Evolutionary conservation across 2,113 vertebrate genomes (phyloP), one percentile per base, ranked within the genome.

Genomic region (Leiothrix lutea): DNA sequence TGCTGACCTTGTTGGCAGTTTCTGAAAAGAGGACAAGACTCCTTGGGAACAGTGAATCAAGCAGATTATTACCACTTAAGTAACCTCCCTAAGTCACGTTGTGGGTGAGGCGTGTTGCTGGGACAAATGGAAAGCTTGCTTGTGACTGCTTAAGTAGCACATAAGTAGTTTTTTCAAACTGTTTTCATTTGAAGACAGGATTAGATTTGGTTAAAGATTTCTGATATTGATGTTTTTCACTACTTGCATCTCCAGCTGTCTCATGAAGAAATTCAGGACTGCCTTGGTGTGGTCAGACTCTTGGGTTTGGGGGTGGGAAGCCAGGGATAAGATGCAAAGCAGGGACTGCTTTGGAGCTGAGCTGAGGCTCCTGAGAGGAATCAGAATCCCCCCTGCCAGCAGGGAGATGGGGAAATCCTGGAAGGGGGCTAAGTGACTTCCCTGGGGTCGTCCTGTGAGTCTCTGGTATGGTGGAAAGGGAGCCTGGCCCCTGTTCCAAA

Each of bases 31-130:
- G 80, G 31, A 50, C 91, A 70, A 44, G 81, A 44, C 26, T 93
- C 58, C 85, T 50, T 73, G 81, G 62, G 73, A 95, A 90, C 3
- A 62, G 78, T 13, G 51, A 93, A 88, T 62, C 92, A 95, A 89
- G 50, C 54, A 85, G 84, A 82, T 69, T 81, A 85, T 81, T 53
- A 81, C 65, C 61, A 82, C 3, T 1, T 67, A 87, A 47, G 36
- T 65, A 80, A 79, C 57, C 48, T 73, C 50, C 54, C 50, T 42
- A 31, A 72, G 79, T 86, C 86, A 80, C 0, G 0, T 11, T 89
- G 54, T 16, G 48, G 23, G 54, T 35, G 58, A 73, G 29, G 51
- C 33, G 7, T 17, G 3, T 25, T 54, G 31, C 70, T 56, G 44
- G 57, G 8, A 24, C n/a, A 44, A 67, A 80, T 66, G 17, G 38